Conservation (phyloP, 2,888 invertebrate species). For the Drosophila acutilabella region DNA sequence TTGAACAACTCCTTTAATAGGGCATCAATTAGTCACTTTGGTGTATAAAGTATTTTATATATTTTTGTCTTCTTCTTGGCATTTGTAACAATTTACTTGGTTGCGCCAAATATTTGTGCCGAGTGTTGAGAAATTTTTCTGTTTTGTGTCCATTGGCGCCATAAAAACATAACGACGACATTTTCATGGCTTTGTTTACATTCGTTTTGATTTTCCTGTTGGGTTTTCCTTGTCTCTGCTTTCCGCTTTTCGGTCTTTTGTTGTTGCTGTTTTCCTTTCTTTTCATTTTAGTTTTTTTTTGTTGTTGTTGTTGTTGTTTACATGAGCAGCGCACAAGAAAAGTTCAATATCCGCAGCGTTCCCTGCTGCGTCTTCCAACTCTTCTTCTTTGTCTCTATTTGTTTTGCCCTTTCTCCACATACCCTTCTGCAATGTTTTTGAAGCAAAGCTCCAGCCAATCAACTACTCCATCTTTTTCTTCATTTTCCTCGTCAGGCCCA, state of each 20-base stretch:
- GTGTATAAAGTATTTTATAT: neutral
- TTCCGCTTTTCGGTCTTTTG: neutral
- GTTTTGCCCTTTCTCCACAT: neutral
- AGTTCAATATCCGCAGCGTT: conserved; percentile 66
- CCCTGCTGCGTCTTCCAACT: conserved; percentile 11
- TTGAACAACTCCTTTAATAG: conserved; percentile 9
- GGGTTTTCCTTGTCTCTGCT: conserved; percentile 33
- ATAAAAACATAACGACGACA: conserved; percentile 72
- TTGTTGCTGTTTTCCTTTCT: conserved; percentile 3
- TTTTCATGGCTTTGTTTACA: conserved; percentile 75
- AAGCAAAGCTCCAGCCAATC: conserved; percentile 16
- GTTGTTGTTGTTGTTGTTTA: conserved; percentile 48
- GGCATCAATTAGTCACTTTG: conserved; percentile 8
- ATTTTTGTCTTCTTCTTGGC: neutral
- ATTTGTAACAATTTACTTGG: conserved; percentile 21
- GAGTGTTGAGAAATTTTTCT: conserved; percentile 26
- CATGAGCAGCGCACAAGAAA: conserved; percentile 37
- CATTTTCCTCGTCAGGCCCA: conserved; percentile 30
- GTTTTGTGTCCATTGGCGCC: conserved; percentile 60
- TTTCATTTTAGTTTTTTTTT: conserved; percentile 8
- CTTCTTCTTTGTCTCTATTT: neutral
- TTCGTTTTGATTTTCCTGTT: conserved; percentile 68
- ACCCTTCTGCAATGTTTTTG: neutral
- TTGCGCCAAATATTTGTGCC: conserved; percentile 21
- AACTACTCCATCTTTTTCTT: conserved; percentile 2